Evolutionary conservation across 2,888 invertebrate genomes (phyloP), one percentile per base, ranked within the genome.

Genomic region (Octodonta nipae): DNA sequence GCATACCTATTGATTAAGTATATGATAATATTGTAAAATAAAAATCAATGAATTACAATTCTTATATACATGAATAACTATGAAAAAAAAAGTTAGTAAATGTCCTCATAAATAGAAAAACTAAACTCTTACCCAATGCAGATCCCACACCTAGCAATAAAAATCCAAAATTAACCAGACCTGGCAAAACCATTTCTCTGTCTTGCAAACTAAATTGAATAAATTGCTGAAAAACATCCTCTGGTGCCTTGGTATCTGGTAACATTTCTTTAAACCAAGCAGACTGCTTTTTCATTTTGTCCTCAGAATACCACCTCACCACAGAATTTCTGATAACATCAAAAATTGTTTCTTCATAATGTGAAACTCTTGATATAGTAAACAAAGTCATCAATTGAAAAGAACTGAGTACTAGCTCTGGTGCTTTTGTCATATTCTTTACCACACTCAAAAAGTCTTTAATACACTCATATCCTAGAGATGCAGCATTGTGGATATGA

Each of bases 371-470:
- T 1, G 68, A 65, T 10, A 70, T 54, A n/a, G 65, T 58, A 8
- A 77, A 56, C 11, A 76, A 55, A 8, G 72, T 64, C 36, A 73
- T 68, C n/a, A 76, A 55, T 40, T 75, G 65, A 50, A 78, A 78
- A 1, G 76, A 71, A 41, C 75, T 70, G 15, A 78, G 52, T 26
- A 75, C 55, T 31, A 67, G 66, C 50, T 76, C 73, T 0, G 76
- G 73, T 33, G 66, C 63, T 34, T 65, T 64, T 2, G 60, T 49
- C 13, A 72, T 58, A 43, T 59, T 67, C 64, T 73, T 66, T 13
- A 61, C 45, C 24, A 54, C 58, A 28, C 46, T 53, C 4, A 69
- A 41, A 33, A 66, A 67, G 33, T 67, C 65, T 41, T 59, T 64
- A 10, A 68, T 56, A 27, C 56, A 58, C 20, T 61, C 58, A 24